Conservation (phyloP, 2,113 vertebrate species). For the Myrmophylax atrothorax region DNA sequence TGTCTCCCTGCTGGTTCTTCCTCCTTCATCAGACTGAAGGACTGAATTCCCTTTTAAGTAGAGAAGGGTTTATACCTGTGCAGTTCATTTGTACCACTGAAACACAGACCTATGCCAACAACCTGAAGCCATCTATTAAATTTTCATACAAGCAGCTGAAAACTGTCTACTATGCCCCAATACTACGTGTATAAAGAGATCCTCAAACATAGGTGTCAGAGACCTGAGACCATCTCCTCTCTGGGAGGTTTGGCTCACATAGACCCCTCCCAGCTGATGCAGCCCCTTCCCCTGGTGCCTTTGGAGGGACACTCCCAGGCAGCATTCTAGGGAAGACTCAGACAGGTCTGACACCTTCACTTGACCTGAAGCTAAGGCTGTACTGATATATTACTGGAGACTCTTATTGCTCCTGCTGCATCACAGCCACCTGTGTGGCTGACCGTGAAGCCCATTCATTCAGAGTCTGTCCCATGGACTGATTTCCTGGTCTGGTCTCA, state of each 20-base stretch:
- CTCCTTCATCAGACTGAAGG: background rate
- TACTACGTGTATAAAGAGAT: background rate
- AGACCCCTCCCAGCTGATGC: background rate
- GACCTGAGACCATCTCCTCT: background rate
- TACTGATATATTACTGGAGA: background rate
- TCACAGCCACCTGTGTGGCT: accelerated
- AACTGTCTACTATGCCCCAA: background rate
- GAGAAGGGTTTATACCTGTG: background rate
- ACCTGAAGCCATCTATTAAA: background rate
- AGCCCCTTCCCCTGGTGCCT: background rate
- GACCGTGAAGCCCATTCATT: background rate
- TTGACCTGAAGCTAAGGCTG: background rate
- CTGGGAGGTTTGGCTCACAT: background rate
- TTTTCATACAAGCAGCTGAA: background rate
- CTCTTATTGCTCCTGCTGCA: background rate
- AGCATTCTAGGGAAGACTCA: background rate
- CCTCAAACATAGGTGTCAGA: background rate
- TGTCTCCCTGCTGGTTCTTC: background rate
- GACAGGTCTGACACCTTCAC: background rate
- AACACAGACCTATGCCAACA: background rate
- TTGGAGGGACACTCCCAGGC: background rate
- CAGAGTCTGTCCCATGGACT: background rate
- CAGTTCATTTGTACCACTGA: background rate
- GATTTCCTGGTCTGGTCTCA: background rate
- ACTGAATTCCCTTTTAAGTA: background rate